Base-by-base conservation (phyloP, 2,888 invertebrate species). In the Luperina testacea region DNA sequence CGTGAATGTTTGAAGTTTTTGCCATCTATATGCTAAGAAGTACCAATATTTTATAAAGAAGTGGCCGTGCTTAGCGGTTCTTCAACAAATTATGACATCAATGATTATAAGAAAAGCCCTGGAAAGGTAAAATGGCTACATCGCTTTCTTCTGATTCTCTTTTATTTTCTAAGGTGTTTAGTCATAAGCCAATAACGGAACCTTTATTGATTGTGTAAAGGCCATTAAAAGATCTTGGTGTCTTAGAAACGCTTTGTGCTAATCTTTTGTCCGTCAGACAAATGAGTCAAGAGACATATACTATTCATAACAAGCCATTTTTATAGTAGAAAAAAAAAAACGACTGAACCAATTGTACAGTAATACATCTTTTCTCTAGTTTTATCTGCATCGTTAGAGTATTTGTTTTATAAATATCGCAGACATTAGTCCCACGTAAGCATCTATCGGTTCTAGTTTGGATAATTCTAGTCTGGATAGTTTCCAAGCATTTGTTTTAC, bases 391-490 rank as follows among this genome's bases (percentile, higher is more conserved):
- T 77, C 20, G 11, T 20, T 63, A 68, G 42, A 48, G 13, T n/a
- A 32, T 72, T 72, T 78, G 63, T 81, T 82, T 72, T 69, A 83
- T 69, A 69, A 77, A 83, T 69, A 83, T 76, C 2, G 13, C 9
- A 63, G 53, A 59, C 32, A 68, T 70, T n/a, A 45, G 70, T 68
- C 38, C 27, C 20, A 65, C 48, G 53, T 51, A 15, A 82, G 27
- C 6, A 63, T 77, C 38, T 67, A 67, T 72, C 53, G 38, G 38
- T 63, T 77, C 9, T 51, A 32, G 20, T 42, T 42, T 53, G 38
- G 32, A 63, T 69, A 53, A 20, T 51, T 48, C 38, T 48, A 32
- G 8, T 27, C 20, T 59, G 51, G 17, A 38, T 63, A 38, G n/a
- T 48, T 53, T 63, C n/a, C 17, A 70, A 38, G 65, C 24, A 51